Conservation (phyloP, 2,797 vertebrate genomes). For the Oreonectes daqikongensis region DNA sequence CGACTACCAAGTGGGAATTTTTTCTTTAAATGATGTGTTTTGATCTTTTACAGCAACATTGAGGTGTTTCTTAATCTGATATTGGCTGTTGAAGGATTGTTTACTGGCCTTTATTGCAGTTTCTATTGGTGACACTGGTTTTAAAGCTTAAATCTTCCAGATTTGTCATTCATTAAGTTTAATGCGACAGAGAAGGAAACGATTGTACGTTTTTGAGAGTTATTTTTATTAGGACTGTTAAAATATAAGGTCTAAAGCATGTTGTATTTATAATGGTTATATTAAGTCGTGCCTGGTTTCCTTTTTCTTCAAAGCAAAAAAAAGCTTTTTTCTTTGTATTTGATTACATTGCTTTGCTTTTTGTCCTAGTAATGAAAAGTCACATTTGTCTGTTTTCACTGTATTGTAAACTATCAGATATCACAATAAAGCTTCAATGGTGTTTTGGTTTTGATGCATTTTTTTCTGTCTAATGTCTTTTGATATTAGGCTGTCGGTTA, state of each 20-base stretch:
- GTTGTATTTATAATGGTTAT: constrained; percentile 81
- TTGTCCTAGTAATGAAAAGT: constrained; percentile 86
- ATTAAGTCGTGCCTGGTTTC: constrained; percentile 83
- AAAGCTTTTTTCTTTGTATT: constrained; percentile 77
- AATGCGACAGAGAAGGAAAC: constrained; percentile 66
- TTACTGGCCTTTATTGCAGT: constrained; percentile 62
- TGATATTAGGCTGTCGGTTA: background rate
- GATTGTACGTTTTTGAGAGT: constrained; percentile 66
- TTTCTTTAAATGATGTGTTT: constrained; percentile 2
- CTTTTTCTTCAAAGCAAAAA: constrained; percentile 72
- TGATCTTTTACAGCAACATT: constrained; percentile 57
- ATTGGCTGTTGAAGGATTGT: constrained; percentile 69
- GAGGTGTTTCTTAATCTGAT: constrained; percentile 44
- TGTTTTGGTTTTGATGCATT: constrained; percentile 59
- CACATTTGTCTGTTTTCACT: constrained; percentile 89
- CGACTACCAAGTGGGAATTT: constrained; percentile 47
- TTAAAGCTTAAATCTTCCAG: constrained; percentile 63
- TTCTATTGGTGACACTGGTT: constrained; percentile 72
- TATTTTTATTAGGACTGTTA: constrained; percentile 77
- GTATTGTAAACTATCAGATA: constrained; percentile 91
- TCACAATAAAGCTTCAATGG: constrained; percentile 94
- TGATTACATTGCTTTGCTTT: constrained; percentile 89
- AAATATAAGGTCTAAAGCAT: constrained; percentile 80
- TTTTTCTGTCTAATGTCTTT: background rate
- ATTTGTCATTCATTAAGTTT: constrained; percentile 57